Conservation (phyloP, 2,113 vertebrate genomes). For the Oryzias woworae region DNA sequence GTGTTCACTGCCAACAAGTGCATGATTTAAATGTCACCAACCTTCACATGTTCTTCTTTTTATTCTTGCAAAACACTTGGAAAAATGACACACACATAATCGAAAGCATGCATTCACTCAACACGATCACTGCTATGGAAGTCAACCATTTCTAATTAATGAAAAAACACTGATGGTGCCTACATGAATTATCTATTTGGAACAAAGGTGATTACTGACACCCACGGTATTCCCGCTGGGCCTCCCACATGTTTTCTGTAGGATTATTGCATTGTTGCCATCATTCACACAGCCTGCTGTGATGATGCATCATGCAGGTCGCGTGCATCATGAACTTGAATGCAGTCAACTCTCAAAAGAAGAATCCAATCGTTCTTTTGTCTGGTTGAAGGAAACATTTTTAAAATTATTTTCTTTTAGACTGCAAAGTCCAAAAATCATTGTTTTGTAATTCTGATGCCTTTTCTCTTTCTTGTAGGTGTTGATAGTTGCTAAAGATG, state of each 20-base stretch:
- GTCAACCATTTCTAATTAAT: background rate
- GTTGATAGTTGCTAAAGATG: conserved; percentile 97
- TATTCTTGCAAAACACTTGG: background rate
- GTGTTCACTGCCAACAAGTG: conserved; percentile 11
- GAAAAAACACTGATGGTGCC: conserved; percentile 14
- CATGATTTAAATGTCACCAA: conserved; percentile 19
- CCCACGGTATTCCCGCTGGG: conserved; percentile 47
- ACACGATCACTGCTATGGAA: background rate
- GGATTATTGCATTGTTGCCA: conserved; percentile 19
- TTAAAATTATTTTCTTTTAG: background rate
- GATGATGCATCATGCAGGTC: conserved; percentile 24
- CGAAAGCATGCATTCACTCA: background rate
- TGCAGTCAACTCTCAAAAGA: background rate
- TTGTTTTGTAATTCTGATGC: background rate
- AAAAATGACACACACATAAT: background rate
- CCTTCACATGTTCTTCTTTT: background rate
- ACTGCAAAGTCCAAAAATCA: background rate
- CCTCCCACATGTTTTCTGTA: conserved; percentile 47
- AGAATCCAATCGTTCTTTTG: background rate
- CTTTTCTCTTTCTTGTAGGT: conserved; percentile 67
- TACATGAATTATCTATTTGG: conserved; percentile 32
- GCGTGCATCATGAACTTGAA: conserved; percentile 8
- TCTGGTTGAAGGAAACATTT: background rate
- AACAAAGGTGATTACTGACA: conserved; percentile 47
- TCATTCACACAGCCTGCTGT: conserved; percentile 34